Base-by-base conservation (phyloP, 2,888 invertebrate species). In the Rapana venosa region DNA sequence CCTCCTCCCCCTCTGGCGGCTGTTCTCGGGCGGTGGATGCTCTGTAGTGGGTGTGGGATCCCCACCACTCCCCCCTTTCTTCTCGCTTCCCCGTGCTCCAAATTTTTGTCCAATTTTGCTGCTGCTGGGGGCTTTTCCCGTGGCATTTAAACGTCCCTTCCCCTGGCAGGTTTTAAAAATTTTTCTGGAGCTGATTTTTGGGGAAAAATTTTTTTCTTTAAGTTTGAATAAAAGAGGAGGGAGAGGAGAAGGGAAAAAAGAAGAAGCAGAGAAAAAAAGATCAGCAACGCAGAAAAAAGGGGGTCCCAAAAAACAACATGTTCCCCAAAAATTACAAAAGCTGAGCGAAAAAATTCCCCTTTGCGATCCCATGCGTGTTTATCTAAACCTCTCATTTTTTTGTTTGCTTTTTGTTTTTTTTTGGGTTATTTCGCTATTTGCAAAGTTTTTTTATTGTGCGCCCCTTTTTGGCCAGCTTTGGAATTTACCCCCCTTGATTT, bases 81-180 rank as follows among this genome's bases (percentile, higher is more conserved):
- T 61, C 35, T 86, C 66, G 66, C 15, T 22, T 86, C 30, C 85
- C 86, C 66, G 58, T 66, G 86, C 66, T 32, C 86, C n/a, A n/a
- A 86, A 86, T 86, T 86, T 66, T 86, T 86, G 66, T 86, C 66
- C 58, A 66, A 86, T 86, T 86, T 61, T 66, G 86, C 22, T n/a
- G 86, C 86, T 36, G 66, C 86, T 66, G 66, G 86, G 86, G 86
- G 32, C 66, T 86, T n/a, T n/a, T 86, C 86, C 86, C 66, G 86
- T 66, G 61, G 86, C 66, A 86, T 86, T 66, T 35, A 86, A n/a
- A 66, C 32, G 32, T 30, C 86, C 66, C 86, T 86, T n/a, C 66
- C 35, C 22, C 66, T 32, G 61, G 58, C 86, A 86, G 86, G n/a
- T n/a, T 86, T 86, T 86, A 35, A 86, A n/a, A 86, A 86, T 86